Base-by-base conservation (phyloP, 2,113 vertebrate species). In the Equus quagga region DNA sequence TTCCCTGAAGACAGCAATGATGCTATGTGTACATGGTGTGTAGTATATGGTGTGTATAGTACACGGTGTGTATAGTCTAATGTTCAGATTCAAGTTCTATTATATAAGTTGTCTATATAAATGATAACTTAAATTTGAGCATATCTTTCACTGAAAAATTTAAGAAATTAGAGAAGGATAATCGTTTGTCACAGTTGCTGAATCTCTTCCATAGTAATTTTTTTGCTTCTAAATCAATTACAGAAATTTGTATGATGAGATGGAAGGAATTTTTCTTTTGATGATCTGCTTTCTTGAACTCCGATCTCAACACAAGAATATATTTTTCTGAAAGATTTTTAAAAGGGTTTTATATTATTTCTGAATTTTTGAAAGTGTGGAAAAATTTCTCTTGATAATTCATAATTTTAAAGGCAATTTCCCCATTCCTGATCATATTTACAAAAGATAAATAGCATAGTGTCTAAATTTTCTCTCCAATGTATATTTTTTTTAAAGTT, bases 281-380 rank as follows among this genome's bases (percentile, higher is more conserved):
- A 62, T 84, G 31, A 46, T 23, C 21, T 92, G 46, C 15, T 82
- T 67, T 65, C 36, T 65, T 93, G 91, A 94, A 79, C 49, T 94
- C 72, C 84, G 6, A 91, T 80, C 72, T 97, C 70, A 84, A 54
- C 28, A 65, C 33, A 94, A 69, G 46, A 54, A 54, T 60, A 33
- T 31, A 89, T 73, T 90, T 97, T 97, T 49, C 56, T 64, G 62
- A 44, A 86, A 81, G 1, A 24, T 15, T 64, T 92, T 19, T 15
- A 12, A 79, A 95, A 67, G 54, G 10, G 28, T 73, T 91, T 92
- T 56, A 41, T 62, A 51, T 95, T 86, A 93, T 91, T 93, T 83
- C 81, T 94, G 83, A 75, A 78, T 72, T 94, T 94, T 73, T 79
- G n/a, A 80, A 94, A 96, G 31, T 56, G 41, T 44, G 10, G 28